Percentiles rank a stretch among this genome's conserved stretches.
Evolutionary conservation across 2,113 vertebrate species (phyloP).

Genomic region (Hassar affinis): DNA sequence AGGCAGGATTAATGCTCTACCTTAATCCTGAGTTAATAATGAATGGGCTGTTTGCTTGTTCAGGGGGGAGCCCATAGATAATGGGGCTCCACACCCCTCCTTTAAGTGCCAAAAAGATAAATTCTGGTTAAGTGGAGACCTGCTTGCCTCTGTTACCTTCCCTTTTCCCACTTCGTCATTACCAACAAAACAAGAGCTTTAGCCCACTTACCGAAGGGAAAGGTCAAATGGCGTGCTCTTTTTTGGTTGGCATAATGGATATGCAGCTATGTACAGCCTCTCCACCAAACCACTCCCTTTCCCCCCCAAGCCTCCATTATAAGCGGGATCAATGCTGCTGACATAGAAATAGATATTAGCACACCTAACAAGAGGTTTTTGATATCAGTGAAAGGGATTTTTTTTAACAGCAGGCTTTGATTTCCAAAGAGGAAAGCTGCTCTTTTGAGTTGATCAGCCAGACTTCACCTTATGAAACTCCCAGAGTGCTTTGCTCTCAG

Average conservation of each 20-base stretch:
- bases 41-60: slow-evolving; percentile 84
- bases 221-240: slow-evolving; percentile 65
- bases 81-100: slow-evolving; percentile 75
- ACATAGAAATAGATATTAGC: background rate
- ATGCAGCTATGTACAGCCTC: slow-evolving; percentile 50
- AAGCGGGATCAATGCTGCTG: slow-evolving; percentile 35
- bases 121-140: slow-evolving; percentile 81
- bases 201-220: slow-evolving; percentile 69
- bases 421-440: slow-evolving; percentile 12
- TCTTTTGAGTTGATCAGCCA: slow-evolving; percentile 39
- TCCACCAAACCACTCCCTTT: slow-evolving; percentile 32
- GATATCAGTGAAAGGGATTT: background rate
- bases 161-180: slow-evolving; percentile 73
- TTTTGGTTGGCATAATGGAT: slow-evolving; percentile 48
- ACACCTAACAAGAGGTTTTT: slow-evolving; percentile 9
- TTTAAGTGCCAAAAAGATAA: slow-evolving; percentile 80
- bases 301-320: slow-evolving; percentile 6
- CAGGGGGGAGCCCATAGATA: slow-evolving; percentile 81
- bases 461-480: slow-evolving; percentile 49
- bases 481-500: slow-evolving; percentile 54
- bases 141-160: slow-evolving; percentile 71
- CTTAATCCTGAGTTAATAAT: slow-evolving; percentile 86
- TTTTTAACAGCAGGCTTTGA: slow-evolving; percentile 29
- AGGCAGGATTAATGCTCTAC: slow-evolving; percentile 80
- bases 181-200: slow-evolving; percentile 75